Conservation (phyloP, 2,797 vertebrate genomes). For the Onychomys arenicola region DNA sequence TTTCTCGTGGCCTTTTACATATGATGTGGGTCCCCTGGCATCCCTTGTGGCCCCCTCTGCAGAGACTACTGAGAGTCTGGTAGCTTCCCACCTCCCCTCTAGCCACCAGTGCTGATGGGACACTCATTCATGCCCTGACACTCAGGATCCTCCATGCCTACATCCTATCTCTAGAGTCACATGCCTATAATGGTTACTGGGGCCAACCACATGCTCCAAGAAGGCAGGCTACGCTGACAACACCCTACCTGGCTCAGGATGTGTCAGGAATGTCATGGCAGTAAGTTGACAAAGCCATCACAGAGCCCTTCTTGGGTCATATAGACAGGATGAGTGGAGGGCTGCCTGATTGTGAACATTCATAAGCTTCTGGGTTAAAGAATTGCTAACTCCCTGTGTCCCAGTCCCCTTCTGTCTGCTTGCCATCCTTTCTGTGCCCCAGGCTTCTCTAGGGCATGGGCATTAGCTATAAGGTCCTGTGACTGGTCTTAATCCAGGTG, state of each 20-base stretch:
- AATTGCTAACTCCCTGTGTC: too few relatives aligned
- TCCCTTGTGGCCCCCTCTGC: not conserved
- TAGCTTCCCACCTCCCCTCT: not conserved
- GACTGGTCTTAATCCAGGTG: not conserved
- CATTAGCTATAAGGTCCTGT: not conserved
- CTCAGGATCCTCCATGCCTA: not conserved
- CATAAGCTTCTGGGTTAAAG: not conserved
- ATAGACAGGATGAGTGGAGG: not conserved
- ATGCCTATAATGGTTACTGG: not conserved
- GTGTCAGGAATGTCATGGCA: not conserved
- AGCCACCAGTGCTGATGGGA: rapidly evolving
- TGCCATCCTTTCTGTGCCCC: not conserved
- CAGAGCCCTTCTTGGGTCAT: not conserved
- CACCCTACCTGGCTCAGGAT: not conserved
- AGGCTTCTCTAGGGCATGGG: constrained; percentile 4
- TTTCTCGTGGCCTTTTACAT: not conserved
- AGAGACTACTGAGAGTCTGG: not conserved
- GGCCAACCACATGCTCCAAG: not conserved
- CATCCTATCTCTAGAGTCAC: not conserved
- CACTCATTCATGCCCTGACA: rapidly evolving
- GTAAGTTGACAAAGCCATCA: too few relatives aligned
- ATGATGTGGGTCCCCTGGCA: too few relatives aligned
- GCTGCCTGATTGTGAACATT: not conserved
- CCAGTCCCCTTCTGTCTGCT: too few relatives aligned
- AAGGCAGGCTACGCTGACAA: not conserved